Conservation (phyloP, 2,113 vertebrate genomes). For the Trogon melanurus region DNA sequence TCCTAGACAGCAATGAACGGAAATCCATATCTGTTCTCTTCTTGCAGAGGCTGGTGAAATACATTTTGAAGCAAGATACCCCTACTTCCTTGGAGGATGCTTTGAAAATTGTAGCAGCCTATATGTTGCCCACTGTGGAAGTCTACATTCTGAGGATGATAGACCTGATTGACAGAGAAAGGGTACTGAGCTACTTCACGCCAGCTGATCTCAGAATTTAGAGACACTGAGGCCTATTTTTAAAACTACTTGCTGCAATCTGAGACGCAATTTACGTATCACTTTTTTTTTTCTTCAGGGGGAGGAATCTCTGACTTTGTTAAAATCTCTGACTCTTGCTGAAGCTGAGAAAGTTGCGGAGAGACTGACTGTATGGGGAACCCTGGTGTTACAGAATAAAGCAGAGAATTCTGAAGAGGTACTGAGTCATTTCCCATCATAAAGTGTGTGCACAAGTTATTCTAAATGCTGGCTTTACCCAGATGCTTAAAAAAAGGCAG, state of each 20-base stretch:
- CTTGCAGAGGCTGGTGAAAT: conserved; percentile 85
- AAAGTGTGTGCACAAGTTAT: background rate
- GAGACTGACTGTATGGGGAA: conserved; percentile 84
- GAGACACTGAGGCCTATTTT: background rate
- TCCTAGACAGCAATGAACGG: background rate
- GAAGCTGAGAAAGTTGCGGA: conserved; percentile 84
- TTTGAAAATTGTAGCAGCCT: conserved; percentile 85
- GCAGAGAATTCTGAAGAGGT: conserved; percentile 80
- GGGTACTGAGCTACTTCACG: conserved; percentile 70
- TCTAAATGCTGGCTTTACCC: background rate
- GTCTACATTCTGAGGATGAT: conserved; percentile 85
- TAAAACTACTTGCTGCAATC: background rate
- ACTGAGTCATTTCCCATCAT: background rate
- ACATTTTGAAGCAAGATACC: conserved; percentile 89
- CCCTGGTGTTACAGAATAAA: conserved; percentile 81
- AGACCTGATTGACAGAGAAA: conserved; percentile 82
- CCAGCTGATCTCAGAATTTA: background rate
- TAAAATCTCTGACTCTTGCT: conserved; percentile 80
- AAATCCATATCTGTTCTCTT: background rate
- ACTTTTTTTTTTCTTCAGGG: conserved; percentile 68
- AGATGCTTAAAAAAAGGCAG: background rate
- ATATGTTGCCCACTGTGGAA: conserved; percentile 82
- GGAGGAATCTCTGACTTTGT: conserved; percentile 78
- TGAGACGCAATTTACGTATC: fast-evolving
- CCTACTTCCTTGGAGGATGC: conserved; percentile 88